Conservation (phyloP, 2,113 vertebrate genomes). For the Tragelaphus scriptus region DNA sequence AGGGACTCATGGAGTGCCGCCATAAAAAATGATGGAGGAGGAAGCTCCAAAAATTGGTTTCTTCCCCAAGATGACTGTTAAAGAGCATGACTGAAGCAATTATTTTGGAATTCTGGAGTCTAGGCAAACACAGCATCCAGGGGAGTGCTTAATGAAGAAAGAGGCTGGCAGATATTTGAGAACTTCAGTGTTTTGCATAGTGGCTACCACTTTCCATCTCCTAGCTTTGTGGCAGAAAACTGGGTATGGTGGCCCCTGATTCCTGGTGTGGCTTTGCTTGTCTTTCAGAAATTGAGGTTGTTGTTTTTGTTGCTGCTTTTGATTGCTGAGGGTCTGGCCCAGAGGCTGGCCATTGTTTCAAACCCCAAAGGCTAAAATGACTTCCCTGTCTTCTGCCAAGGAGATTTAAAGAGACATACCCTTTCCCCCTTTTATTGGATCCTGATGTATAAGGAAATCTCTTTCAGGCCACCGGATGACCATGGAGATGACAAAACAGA, state of each 20-base stretch:
- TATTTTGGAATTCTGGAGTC: slow-evolving; percentile 14
- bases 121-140: not conserved
- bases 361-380: not conserved
- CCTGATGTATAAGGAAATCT: not conserved
- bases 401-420: not conserved
- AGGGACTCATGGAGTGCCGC: not conserved
- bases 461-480: not conserved
- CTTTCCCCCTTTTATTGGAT: not conserved
- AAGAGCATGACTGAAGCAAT: not conserved
- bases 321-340: not conserved
- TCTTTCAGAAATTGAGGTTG: not conserved
- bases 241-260: not conserved
- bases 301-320: not conserved
- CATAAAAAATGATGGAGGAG: not conserved
- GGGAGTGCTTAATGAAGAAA: not conserved
- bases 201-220: not conserved
- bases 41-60: not conserved
- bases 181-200: not conserved
- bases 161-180: not conserved
- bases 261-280: not conserved
- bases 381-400: not conserved
- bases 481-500: not conserved
- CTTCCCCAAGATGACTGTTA: not conserved
- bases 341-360: not conserved
- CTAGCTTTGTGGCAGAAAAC: not conserved